Conservation (phyloP, 2,797 vertebrate species). For the Microhierax caerulescens region DNA sequence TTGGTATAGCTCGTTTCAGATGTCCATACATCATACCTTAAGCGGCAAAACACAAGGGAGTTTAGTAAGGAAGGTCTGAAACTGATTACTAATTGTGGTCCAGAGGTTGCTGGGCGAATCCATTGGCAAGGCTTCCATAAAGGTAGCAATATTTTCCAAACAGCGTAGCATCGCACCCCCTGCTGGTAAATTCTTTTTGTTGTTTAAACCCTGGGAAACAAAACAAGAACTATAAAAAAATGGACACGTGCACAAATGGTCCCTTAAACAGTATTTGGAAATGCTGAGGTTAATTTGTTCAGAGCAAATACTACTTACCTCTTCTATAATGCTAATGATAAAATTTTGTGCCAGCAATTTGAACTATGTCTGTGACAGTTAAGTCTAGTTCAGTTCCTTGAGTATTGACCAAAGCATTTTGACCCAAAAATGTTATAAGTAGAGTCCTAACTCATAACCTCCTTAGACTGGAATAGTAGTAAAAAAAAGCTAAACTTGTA, state of each 20-base stretch:
- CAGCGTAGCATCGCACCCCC: constrained; percentile 96
- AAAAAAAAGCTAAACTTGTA: neutral
- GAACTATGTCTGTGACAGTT: neutral
- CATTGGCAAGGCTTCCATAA: constrained; percentile 99
- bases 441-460: neutral
- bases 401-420: neutral
- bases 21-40: constrained; percentile 82
- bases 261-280: neutral
- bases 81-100: constrained; percentile 98
- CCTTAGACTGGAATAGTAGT: neutral
- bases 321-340: neutral
- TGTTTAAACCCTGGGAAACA: constrained; percentile 90
- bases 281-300: neutral
- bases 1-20: neutral
- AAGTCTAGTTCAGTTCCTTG: neutral
- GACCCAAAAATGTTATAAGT: neutral
- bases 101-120: constrained; percentile 98
- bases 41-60: constrained; percentile 94
- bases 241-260: neutral
- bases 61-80: constrained; percentile 97
- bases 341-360: neutral
- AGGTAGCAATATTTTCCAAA: constrained; percentile 96
- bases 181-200: constrained; percentile 96
- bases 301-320: neutral
- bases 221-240: neutral